Conservation (phyloP, 1,140 invertebrate genomes). For the Drosophila repleta region DNA sequence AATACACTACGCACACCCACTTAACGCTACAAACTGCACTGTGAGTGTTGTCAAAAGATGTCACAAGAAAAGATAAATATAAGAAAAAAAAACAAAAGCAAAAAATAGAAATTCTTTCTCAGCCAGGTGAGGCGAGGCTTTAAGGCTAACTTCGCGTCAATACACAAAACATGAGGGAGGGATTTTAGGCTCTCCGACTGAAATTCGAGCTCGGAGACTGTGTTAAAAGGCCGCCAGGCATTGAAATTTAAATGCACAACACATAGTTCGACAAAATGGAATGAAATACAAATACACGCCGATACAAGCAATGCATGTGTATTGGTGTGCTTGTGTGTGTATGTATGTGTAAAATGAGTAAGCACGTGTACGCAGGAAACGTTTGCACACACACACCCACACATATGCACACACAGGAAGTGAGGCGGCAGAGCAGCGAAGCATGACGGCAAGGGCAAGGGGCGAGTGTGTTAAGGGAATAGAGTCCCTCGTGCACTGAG, state of each 20-base stretch:
- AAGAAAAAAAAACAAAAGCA: constrained; percentile 17
- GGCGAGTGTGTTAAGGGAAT: neutral
- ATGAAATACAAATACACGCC: constrained; percentile 12
- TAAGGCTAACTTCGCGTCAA: constrained; percentile 28
- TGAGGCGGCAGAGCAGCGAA: constrained; percentile 34
- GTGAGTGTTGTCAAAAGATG: constrained; percentile 48
- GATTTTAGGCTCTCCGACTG: neutral
- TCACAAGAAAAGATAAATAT: constrained; percentile 29
- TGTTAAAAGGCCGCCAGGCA: constrained; percentile 57
- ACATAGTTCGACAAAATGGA: constrained; percentile 49
- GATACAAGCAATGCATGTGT: neutral
- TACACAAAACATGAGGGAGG: constrained; percentile 23
- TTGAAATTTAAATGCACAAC: constrained; percentile 80
- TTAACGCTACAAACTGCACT: constrained; percentile 44
- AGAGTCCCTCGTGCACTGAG: constrained; percentile 14
- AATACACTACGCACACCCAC: constrained; percentile 20
- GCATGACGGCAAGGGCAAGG: constrained; percentile 15
- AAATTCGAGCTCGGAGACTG: constrained; percentile 4
- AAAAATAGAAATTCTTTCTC: constrained; percentile 20
- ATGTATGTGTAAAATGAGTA: constrained; percentile 31
- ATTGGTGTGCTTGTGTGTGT: neutral
- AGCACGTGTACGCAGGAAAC: constrained; percentile 47
- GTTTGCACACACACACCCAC: constrained; percentile 18
- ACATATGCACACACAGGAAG: constrained; percentile 25
- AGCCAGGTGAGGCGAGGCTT: constrained; percentile 37